Base-by-base conservation (phyloP, 2,888 invertebrate species). In the Cephus nigrinus region DNA sequence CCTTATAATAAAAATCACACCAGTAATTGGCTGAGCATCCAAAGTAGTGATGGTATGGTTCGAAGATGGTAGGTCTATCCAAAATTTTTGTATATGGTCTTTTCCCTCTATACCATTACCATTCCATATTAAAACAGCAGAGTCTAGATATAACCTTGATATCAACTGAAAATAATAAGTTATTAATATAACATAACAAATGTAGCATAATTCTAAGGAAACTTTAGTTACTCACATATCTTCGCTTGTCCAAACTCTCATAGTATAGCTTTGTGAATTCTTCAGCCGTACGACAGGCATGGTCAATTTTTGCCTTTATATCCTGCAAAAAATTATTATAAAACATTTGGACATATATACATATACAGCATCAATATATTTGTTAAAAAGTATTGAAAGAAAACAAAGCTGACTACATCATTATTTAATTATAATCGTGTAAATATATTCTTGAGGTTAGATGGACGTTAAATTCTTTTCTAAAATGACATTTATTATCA, bases 191-290 rank as follows among this genome's bases (percentile, higher is more conserved):
- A 78, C 75, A 77, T 69, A 68, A 74, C 75, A 73, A 75, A 80
- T 75, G 5, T 73, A 68, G 30, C 12, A n/a, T 9, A 75, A 31
- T 71, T 33, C 68, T 33, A 32, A 33, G n/a, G 9, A 40, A 34
- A 75, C 55, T 73, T 69, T 68, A 72, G 40, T 78, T 79, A 91
- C 93, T 92, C 92, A 94, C 96, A 93, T 98, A 97, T 89, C 98
- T 93, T 83, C 96, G 94, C 90, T 97, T 97, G 88, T 98, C 98
- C 79, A 97, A 93, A 87, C 95, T 95, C 86, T 97, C 97, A 91
- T 98, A 98, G 91, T 96, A 98, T 4, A 98, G 92, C 92, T 96
- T 96, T 4, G 96, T 96, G 87, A 98, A 98, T 87, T 97, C 96
- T 92, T 97, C 96, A 0, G 97, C 98, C 30, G 96, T 96, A 88